phyloP scores from a whole-genome alignment of 2,113 vertebrate genomes.

The Nestor notabilis region DNA sequence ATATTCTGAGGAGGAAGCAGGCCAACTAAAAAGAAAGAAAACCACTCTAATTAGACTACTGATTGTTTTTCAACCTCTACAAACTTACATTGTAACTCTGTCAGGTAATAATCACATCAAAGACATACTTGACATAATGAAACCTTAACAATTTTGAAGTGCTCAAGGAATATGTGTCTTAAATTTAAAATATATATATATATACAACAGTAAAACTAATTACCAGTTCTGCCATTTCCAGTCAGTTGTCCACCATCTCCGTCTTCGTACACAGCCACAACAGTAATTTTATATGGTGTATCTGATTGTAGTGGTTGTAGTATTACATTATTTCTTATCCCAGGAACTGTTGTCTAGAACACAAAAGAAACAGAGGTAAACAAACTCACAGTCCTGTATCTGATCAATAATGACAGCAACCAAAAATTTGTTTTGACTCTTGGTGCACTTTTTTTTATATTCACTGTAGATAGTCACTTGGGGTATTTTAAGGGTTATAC shows the following conservation, averaged over 20 bases:
- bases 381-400: background rate
- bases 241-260: conserved; percentile 87
- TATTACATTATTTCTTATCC: conserved; percentile 92
- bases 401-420: background rate
- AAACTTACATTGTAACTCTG: background rate
- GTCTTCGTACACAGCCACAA: conserved; percentile 91
- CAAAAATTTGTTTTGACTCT: background rate
- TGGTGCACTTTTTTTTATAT: background rate
- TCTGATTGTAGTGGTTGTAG: conserved; percentile 87
- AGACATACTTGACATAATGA: background rate
- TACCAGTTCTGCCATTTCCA: conserved; percentile 91
- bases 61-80: background rate
- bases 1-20: conserved; percentile 91
- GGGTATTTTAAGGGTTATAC: background rate
- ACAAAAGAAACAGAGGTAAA: background rate
- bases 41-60: background rate
- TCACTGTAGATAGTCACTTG: background rate
- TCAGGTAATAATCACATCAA: background rate
- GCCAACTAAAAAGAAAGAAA: conserved; percentile 79
- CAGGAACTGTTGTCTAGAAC: conserved; percentile 87
- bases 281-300: conserved; percentile 92
- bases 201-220: background rate
- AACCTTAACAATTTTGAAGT: background rate
- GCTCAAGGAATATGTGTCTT: background rate
- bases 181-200: background rate